Evolutionary conservation across 2,888 invertebrate species (phyloP), one percentile per base, ranked within the genome.

Genomic region (Spisula solida): DNA sequence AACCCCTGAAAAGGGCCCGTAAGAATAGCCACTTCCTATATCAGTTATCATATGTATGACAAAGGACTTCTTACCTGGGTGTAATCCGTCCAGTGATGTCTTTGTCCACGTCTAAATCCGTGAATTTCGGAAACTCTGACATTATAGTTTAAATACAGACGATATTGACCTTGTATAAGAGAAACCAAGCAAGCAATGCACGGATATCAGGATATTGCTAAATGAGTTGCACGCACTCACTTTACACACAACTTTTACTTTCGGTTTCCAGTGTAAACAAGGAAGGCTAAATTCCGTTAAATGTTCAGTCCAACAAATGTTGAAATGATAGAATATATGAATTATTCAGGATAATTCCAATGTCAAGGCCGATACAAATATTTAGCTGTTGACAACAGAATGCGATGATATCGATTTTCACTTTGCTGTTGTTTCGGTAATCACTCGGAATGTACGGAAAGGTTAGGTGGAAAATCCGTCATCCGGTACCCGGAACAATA

Each of bases 81-180:
- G 89, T 89, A 48, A 89, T 86, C n/a, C 89, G 47, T 1, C 89
- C 89, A 70, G 70, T 86, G 79, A 86, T 83, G 55, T 89, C 89
- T 56, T 70, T 83, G 18, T 87, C 82, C 20, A 79, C 41, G 41
- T 82, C 87, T 6, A 47, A 10, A 1, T 87, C 87, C 87, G 75
- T 75, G 78, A 87, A 87, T 82, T 56, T 87, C 6, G 87, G 87
- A 56, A 56, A 87, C 31, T 87, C 78, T 20, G 92, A 66, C 85
- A 85, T 85, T 25, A 2, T 81, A 0, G n/a, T 25, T 25, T n/a
- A n/a, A 66, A 60, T 25, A 12, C 25, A 25, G 60, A 66, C 25
- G 0, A 8, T 75, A 75, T 1, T 18, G 75, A 75, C 31, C 18
- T 75, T 75, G 31, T 70, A 29, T 12, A 41, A 41, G 41, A 2